These are phyloP conservation scores for Nesometra sesokonis DNA, from an alignment of 35 echinoderm and acorn worm species.

Conservation along the genomic window DNA sequence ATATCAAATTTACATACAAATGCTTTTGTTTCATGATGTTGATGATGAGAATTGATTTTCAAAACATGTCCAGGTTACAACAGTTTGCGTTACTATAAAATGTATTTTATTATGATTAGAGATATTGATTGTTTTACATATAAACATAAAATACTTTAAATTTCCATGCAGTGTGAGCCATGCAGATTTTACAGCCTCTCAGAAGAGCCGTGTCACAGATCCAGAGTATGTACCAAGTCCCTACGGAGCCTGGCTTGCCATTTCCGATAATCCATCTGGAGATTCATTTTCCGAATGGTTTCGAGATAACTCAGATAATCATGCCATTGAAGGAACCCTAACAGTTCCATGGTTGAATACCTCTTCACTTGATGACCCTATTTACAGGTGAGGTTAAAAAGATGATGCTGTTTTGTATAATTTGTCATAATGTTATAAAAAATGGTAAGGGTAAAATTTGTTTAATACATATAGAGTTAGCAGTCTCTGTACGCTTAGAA, in stretches of 20 bases:
- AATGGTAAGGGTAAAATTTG: no score
- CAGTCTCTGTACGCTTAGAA: no score
- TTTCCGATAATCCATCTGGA: constrained; percentile 43
- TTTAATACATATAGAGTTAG: no score
- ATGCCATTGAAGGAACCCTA: constrained; percentile 31
- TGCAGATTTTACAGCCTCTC: constrained; percentile 43
- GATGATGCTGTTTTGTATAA: no score
- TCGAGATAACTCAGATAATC: constrained; percentile 38
- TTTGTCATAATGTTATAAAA: no score
- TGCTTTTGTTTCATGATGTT: no score
- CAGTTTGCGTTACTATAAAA: no score
- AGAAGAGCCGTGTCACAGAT: constrained; percentile 26
- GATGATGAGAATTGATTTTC: no score
- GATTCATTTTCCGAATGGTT: constrained; percentile 87
- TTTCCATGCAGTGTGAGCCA: constrained; percentile 28
- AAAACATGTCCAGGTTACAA: no score
- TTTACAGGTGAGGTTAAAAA: constrained; percentile 64
- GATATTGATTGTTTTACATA: no score
- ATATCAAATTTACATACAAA: no score
- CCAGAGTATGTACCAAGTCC: constrained; percentile 62
- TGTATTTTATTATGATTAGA: no score
- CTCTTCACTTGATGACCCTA: constrained; percentile 39
- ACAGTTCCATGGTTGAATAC: constrained; percentile 59
- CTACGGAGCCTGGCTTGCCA: constrained; percentile 55
- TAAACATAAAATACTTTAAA: background rate